Evolutionary conservation across 2,888 invertebrate genomes (phyloP), one percentile per base, ranked within the genome.

Genomic region (Dasypogon diadema): DNA sequence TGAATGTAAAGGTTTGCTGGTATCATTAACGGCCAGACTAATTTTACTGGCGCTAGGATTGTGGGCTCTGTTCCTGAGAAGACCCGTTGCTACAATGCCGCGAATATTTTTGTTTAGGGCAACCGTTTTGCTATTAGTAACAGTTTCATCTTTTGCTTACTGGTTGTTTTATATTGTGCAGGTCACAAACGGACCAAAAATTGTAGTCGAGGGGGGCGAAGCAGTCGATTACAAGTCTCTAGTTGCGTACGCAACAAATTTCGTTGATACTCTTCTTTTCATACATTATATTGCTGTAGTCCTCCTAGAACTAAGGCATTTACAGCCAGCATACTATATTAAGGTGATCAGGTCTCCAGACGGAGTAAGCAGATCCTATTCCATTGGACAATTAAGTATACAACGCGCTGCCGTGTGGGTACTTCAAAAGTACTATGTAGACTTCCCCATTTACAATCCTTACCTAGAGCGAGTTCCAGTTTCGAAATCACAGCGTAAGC

Each of bases 151-250:
- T 78, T 97, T 98, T 87, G 94, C 98, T 2, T 99, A 97, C 87
- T 99, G 99, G 99, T 88, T 99, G 16, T 99, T 99, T 87, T 99
- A 98, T 85, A 92, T 96, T 81, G 97, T 98, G 68, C 95, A 98
- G 86, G 91, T 92, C 74, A 93, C 93, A 0, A 93, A 93, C 85
- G 92, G 92, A 16, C 92, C 93, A 0, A 91, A 92, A 85, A 93
- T 94, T 74, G 90, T 93, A 5, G 92, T 92, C 0, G 92, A 93
- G 73, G 92, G 92, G 0, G 93, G 94, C 82, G 92, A 92, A 85
- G 92, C 92, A 8, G 90, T 92, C 51, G 93, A 94, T 84, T 97
- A 97, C 84, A 93, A 94, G 84, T 92, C 93, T 21, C 88, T 98
- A 82, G 97, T 99, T 24, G 92, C 93, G 73, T 99, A 97, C 83